phyloP scores from a whole-genome alignment of 2,113 vertebrate species.

The Ictalurus furcatus region DNA sequence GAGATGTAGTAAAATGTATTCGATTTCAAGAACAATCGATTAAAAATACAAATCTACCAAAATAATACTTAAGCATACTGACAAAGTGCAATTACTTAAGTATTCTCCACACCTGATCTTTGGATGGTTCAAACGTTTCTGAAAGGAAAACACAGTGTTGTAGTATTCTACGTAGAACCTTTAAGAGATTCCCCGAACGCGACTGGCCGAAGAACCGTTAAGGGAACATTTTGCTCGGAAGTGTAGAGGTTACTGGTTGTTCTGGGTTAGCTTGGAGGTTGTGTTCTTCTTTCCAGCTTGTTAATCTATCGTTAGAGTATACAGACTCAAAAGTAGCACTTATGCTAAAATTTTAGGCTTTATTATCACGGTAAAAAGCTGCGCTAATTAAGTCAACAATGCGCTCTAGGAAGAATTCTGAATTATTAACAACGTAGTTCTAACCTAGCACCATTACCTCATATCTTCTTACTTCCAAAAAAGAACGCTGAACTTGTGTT shows the following conservation, averaged over 20 bases:
- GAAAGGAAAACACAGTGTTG: background rate
- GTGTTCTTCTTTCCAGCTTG: background rate
- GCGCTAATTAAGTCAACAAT: background rate
- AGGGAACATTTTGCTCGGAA: background rate
- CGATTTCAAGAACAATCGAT: background rate
- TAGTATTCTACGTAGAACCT: background rate
- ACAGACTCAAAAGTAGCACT: background rate
- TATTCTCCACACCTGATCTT: background rate
- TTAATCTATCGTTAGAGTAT: background rate
- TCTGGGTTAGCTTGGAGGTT: background rate
- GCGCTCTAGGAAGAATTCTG: background rate
- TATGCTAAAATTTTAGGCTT: too few relatives aligned
- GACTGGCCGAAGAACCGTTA: background rate
- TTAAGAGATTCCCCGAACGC: background rate
- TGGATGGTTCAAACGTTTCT: background rate
- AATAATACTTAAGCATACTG: background rate
- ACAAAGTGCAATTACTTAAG: too few relatives aligned
- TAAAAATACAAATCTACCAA: background rate
- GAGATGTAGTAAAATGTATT: background rate
- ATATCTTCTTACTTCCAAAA: too few relatives aligned
- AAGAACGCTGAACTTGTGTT: too few relatives aligned
- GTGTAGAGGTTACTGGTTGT: background rate
- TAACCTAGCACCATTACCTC: background rate
- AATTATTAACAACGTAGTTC: background rate
- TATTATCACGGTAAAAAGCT: too few relatives aligned